phyloP scores from a whole-genome alignment of 2,113 vertebrate species.

The Notechis scutatus region DNA sequence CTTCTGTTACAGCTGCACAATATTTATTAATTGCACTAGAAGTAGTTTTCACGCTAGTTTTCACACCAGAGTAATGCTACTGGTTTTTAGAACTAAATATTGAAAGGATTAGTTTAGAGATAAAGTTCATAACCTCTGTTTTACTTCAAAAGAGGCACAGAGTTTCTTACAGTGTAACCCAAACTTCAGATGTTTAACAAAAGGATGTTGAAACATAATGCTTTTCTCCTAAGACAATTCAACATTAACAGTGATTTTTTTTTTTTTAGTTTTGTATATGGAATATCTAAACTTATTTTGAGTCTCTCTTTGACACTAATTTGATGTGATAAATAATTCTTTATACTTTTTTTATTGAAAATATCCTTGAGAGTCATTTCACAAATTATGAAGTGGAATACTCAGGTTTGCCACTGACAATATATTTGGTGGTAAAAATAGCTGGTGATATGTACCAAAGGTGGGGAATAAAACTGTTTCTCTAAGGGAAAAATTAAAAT shows the following conservation, averaged over 20 bases:
- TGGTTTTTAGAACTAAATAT: constrained; percentile 63
- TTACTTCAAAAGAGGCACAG: constrained; percentile 34
- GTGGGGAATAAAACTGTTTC: neutral
- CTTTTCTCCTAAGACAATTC: constrained; percentile 52
- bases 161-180: constrained; percentile 43
- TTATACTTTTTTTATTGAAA: neutral
- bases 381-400: neutral
- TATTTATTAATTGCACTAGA: constrained; percentile 62
- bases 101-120: constrained; percentile 55
- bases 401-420: neutral
- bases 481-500: neutral
- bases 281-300: constrained; percentile 44
- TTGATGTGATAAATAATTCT: constrained; percentile 24
- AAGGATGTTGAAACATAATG: constrained; percentile 60
- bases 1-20: constrained; percentile 36
- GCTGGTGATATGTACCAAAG: neutral
- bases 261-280: constrained; percentile 44
- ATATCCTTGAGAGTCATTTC: neutral
- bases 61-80: constrained; percentile 60
- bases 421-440: neutral
- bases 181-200: constrained; percentile 62
- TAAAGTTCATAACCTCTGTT: constrained; percentile 58
- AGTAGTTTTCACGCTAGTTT: constrained; percentile 51
- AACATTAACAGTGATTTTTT: constrained; percentile 48
- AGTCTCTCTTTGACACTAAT: constrained; percentile 3